These are phyloP conservation scores for Leptopilina boulardi DNA, from an alignment of 1,140 invertebrate species.

Conservation along the genomic window DNA sequence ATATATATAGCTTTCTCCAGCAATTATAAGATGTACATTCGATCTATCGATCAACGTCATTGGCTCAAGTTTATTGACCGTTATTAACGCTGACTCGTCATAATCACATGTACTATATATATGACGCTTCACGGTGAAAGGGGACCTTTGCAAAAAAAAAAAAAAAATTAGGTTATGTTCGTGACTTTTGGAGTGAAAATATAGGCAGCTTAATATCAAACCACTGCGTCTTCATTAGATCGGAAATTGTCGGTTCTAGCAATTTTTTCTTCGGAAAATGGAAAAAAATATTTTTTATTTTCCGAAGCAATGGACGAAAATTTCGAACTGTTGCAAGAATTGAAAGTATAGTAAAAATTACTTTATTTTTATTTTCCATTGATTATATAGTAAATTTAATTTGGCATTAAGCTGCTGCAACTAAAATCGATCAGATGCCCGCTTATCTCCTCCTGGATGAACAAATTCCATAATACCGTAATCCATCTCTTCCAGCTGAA, in stretches of 20 bases:
- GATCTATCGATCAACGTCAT: constrained; percentile 24
- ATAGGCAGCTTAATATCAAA: no score
- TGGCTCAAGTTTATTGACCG: not conserved
- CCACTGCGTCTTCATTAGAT: no score
- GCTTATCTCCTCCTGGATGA: not conserved
- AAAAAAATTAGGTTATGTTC: no score
- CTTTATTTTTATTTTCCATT: no score
- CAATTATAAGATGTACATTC: not conserved
- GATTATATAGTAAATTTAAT: not conserved
- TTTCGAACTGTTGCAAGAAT: no score
- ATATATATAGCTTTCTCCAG: not conserved
- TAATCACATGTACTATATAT: constrained; percentile 5
- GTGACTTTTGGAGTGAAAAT: no score
- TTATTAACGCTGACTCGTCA: constrained; percentile 29
- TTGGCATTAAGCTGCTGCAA: not conserved
- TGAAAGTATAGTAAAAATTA: no score
- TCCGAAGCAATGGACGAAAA: no score
- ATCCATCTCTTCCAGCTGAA: not conserved
- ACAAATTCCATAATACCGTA: not conserved
- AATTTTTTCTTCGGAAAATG: no score
- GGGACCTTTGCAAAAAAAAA: no score
- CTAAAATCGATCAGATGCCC: not conserved
- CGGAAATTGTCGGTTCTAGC: no score
- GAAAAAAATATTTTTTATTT: no score
- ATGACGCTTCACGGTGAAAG: not conserved